These are phyloP conservation scores for Paramormyrops hopkinsi DNA, from an alignment of 2,797 vertebrate species.

Conservation along the genomic window DNA sequence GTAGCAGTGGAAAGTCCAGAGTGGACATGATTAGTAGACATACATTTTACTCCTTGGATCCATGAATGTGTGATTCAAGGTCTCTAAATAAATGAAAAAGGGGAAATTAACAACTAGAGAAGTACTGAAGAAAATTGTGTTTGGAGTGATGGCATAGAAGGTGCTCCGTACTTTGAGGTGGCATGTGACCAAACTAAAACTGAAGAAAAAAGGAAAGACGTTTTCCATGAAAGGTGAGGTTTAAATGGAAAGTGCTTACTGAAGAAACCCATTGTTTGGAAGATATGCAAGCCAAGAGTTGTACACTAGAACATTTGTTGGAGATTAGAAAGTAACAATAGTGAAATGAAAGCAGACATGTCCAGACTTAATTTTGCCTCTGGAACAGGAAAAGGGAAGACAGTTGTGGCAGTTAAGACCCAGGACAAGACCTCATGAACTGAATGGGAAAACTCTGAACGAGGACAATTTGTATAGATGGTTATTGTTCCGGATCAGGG, in stretches of 20 bases:
- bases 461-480: neutral
- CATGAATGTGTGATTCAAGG: neutral
- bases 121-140: constrained; percentile 13
- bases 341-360: neutral
- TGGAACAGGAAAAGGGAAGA: neutral
- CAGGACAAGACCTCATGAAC: neutral
- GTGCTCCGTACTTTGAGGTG: neutral
- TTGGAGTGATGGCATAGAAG: neutral
- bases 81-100: neutral
- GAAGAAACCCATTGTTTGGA: neutral
- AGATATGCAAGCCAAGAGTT: neutral
- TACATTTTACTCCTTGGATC: neutral
- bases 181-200: neutral
- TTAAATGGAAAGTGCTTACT: neutral
- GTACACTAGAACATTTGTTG: neutral
- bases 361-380: neutral
- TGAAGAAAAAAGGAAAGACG: neutral
- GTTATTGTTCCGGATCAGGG: neutral
- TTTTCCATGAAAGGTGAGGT: neutral
- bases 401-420: neutral
- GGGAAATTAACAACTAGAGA: neutral
- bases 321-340: neutral
- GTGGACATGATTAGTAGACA: neutral
- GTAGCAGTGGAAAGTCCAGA: constrained; percentile 5
- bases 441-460: neutral